Conservation (phyloP, 1,140 invertebrate genomes). For the Bemisia tabaci region DNA sequence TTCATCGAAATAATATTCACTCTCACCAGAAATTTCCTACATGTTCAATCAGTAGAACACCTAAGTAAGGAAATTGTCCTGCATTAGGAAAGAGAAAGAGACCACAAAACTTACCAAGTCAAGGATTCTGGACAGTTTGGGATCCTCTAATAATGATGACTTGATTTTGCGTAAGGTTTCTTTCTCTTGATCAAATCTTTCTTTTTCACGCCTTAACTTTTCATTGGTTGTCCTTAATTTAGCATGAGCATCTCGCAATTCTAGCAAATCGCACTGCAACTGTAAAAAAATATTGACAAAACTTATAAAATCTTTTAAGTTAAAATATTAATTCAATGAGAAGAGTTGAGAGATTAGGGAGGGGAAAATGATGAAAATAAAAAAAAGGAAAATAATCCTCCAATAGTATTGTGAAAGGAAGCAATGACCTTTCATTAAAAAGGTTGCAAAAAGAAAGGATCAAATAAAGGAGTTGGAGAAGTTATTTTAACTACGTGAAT, state of each 20-base stretch:
- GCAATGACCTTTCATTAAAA: no score
- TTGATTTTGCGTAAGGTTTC: conserved; percentile 45
- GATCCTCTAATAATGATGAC: conserved; percentile 37
- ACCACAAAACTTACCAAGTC: conserved; percentile 30
- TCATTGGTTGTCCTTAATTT: conserved; percentile 85
- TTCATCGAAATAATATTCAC: no score
- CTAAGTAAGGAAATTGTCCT: no score
- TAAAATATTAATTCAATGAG: neutral
- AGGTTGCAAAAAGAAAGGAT: no score
- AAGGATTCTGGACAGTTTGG: conserved; percentile 49
- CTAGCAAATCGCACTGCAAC: conserved; percentile 73
- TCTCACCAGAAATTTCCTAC: no score
- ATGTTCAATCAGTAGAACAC: no score
- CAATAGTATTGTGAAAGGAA: no score
- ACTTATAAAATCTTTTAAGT: neutral
- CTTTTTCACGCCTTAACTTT: conserved; percentile 72
- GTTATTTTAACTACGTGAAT: no score
- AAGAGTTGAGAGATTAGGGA: neutral
- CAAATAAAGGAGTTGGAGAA: no score
- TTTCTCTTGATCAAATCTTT: conserved; percentile 67
- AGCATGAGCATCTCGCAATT: conserved; percentile 77
- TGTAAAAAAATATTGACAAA: conserved; percentile 29
- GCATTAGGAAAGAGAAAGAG: no score
- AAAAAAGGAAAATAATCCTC: neutral
- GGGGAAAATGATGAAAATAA: neutral